These are phyloP conservation scores for Tenthredo amoena DNA, from an alignment of 2,888 invertebrate species.

Conservation along the genomic window DNA sequence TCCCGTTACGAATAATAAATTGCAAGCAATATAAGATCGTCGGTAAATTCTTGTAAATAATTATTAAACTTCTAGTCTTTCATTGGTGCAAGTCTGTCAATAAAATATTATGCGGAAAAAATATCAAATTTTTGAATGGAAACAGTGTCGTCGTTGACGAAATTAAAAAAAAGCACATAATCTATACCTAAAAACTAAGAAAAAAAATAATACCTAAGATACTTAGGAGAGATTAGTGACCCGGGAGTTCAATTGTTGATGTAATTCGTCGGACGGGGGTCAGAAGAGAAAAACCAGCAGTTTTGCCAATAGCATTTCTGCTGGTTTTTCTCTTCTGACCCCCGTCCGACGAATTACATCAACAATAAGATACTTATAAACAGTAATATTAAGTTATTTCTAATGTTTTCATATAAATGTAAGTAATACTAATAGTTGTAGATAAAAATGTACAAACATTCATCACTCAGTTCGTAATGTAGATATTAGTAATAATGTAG, in stretches of 20 bases:
- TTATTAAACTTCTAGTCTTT: slow-evolving; percentile 5
- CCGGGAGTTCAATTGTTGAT: no score
- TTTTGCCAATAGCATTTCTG: no score
- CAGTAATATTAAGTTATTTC: background rate
- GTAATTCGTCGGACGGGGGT: no score
- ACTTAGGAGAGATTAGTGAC: no score
- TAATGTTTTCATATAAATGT: background rate
- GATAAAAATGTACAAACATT: background rate
- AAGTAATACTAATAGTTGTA: background rate
- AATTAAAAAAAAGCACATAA: slow-evolving; percentile 1
- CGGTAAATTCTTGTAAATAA: background rate
- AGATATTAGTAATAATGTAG: background rate
- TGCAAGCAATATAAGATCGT: background rate
- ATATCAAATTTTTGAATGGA: background rate
- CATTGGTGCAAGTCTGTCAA: slow-evolving; percentile 12
- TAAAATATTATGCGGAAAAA: slow-evolving; percentile 3
- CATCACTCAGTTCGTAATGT: background rate
- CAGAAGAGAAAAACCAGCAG: no score
- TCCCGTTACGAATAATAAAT: background rate
- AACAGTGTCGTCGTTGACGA: background rate
- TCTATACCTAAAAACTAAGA: background rate
- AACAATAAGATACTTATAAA: background rate
- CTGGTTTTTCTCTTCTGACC: no score
- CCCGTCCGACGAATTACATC: no score
- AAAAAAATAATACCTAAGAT: background rate